A percentile compares a stretch with the other conserved stretches of the same genome.
phyloP scores from a whole-genome alignment of 2,113 vertebrate species.

The Cercocebus atys region DNA sequence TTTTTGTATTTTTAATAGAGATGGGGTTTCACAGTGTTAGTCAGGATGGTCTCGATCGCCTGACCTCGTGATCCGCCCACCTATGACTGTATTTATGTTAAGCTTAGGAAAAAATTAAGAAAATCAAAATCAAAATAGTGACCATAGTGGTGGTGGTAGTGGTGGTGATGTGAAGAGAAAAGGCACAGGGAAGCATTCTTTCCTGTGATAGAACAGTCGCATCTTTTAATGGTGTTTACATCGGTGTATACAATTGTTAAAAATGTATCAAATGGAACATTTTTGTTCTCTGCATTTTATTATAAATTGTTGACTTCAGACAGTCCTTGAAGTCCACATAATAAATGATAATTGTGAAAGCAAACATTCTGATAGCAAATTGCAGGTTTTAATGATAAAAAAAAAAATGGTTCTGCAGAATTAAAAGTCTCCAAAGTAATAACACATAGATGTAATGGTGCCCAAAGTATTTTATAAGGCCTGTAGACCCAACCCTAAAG shows the following conservation, averaged over 20 bases:
- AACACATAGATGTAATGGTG: neutral
- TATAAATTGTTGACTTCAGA: neutral
- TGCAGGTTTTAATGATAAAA: neutral
- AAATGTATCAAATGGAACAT: neutral
- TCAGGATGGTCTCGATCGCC: too few species aligned
- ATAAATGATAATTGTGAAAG: neutral
- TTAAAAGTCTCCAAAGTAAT: neutral
- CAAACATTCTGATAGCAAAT: neutral
- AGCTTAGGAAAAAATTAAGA: neutral
- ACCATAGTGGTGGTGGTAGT: rapidly evolving
- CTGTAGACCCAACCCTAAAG: neutral
- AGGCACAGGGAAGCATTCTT: neutral
- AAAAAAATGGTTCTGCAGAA: neutral
- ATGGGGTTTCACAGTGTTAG: too few species aligned
- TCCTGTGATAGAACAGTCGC: neutral
- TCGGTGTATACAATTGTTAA: neutral
- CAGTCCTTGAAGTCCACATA: neutral
- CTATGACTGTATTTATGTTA: neutral
- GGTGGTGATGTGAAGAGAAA: neutral
- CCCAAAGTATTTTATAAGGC: neutral
- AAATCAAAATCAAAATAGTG: neutral
- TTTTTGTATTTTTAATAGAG: too few species aligned
- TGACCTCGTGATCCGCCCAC: too few species aligned
- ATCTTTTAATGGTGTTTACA: neutral
- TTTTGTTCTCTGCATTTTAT: neutral